Evolutionary conservation across 2,888 invertebrate species (phyloP).

Genomic region (Liopterus haemorrhoidalis): DNA sequence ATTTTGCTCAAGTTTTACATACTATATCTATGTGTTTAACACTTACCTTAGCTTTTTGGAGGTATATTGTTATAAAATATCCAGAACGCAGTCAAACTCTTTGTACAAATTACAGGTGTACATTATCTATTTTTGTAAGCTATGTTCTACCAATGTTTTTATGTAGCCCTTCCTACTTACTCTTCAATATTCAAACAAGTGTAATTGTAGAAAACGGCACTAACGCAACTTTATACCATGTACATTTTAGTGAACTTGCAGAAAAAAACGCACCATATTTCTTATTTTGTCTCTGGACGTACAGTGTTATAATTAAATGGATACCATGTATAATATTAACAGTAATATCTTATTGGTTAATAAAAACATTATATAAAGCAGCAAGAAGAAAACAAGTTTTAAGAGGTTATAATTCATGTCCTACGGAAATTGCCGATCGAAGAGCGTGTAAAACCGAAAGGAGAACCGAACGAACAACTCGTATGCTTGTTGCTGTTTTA

Average conservation of each 20-base stretch:
- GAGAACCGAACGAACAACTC: slow-evolving; percentile 80
- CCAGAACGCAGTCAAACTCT: slow-evolving; percentile 69
- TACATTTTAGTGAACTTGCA: slow-evolving; percentile 46
- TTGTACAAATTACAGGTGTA: slow-evolving; percentile 73
- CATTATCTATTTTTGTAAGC: slow-evolving; percentile 66
- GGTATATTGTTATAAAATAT: slow-evolving; percentile 78
- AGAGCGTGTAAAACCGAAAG: slow-evolving; percentile 56
- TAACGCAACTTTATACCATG: slow-evolving; percentile 55
- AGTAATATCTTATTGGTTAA: slow-evolving; percentile 63
- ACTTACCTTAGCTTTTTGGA: slow-evolving; percentile 76
- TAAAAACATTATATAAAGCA: slow-evolving; percentile 67
- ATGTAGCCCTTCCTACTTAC: slow-evolving; percentile 78
- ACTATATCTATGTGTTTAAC: slow-evolving; percentile 79
- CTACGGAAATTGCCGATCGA: slow-evolving; percentile 42
- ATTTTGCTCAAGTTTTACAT: slow-evolving; percentile 74
- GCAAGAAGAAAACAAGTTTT: slow-evolving; percentile 67
- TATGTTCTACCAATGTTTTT: slow-evolving; percentile 72
- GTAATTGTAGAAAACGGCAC: slow-evolving; percentile 52
- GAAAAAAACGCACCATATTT: slow-evolving; percentile 42
- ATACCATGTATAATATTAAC: slow-evolving; percentile 74
- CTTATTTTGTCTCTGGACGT: slow-evolving; percentile 71
- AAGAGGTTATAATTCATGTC: slow-evolving; percentile 57
- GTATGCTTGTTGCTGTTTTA: slow-evolving; percentile 81
- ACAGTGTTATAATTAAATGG: slow-evolving; percentile 73
- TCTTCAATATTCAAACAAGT: slow-evolving; percentile 55